phyloP scores from a whole-genome alignment of 2,888 invertebrate species.

The Baronia brevicornis region DNA sequence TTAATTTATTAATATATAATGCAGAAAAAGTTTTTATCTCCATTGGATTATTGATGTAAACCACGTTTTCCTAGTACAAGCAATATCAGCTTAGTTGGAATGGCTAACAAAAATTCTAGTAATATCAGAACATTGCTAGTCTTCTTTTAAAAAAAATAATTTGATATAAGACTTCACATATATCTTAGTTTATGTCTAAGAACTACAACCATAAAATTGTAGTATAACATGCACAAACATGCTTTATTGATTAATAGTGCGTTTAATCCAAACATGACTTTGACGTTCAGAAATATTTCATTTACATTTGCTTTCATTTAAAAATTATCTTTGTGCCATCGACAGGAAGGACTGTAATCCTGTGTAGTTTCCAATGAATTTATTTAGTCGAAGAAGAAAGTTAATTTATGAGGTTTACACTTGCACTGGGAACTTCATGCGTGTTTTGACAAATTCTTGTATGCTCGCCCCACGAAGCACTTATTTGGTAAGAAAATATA shows the following conservation, averaged over 20 bases:
- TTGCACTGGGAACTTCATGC: constrained; percentile 37
- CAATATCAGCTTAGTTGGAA: too few relatives aligned
- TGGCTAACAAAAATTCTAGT: too few relatives aligned
- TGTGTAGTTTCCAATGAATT: constrained; percentile 13
- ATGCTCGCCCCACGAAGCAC: constrained; percentile 17
- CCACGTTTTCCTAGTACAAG: too few relatives aligned
- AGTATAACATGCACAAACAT: constrained; percentile 25
- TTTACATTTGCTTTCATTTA: constrained; percentile 14
- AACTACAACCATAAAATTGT: too few relatives aligned
- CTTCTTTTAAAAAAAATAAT: too few relatives aligned
- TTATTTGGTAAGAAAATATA: constrained; percentile 27
- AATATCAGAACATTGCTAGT: too few relatives aligned
- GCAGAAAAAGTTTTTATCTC: too few relatives aligned
- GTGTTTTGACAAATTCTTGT: constrained; percentile 38
- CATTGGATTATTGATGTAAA: too few relatives aligned
- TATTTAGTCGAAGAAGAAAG: constrained; percentile 42
- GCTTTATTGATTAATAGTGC: constrained; percentile 30
- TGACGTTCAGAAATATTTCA: constrained; percentile 9
- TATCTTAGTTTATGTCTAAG: too few relatives aligned
- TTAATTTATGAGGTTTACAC: constrained; percentile 48
- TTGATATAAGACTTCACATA: too few relatives aligned
- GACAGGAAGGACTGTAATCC: constrained; percentile 11
- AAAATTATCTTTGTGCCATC: constrained; percentile 10
- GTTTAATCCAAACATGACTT: constrained; percentile 27
- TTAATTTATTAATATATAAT: too few relatives aligned